Base-by-base conservation (phyloP, 2,113 vertebrate species). In the Macrotus californicus region DNA sequence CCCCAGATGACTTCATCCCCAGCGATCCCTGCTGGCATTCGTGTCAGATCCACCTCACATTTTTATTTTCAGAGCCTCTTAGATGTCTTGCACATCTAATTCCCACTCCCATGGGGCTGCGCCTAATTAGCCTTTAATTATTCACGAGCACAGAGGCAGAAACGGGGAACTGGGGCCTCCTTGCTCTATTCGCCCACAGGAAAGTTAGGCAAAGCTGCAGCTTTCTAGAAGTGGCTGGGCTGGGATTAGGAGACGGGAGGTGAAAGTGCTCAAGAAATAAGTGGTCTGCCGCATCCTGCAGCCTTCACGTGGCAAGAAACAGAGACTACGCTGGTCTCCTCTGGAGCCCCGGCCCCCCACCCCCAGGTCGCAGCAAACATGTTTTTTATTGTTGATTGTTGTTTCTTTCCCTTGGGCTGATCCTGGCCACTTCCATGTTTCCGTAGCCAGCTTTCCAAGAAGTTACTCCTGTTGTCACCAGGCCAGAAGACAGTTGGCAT, bases 81-180 rank as follows among this genome's bases (percentile, higher is more conserved):
- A 13, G 67, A 64, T 52, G 36, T 39, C 69, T 36, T 34, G 24
- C 76, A 26, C 3, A 0, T 81, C 96, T 79, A 88, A 92, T 80
- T 94, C 89, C 54, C 31, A 1, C 0, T 90, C 95, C 92, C 91
- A 0, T 16, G 94, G 85, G 92, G 29, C 67, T 0, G 3, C 36
- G 81, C 64, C 85, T 97, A 92, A 95, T 97, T 94, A 95, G 94
- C 81, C 81, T 95, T 84, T 94, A 95, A 86, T 95, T 90, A 90
- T 90, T 96, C 89, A 93, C 81, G 85, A 94, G 69, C 89, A 89
- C 41, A 79, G 85, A 96, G 92, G 66, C 89, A 87, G 93, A 67
- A 59, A 87, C 3, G 0, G 75, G 31, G 70, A 59, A 61, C 64
- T 14, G 3, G 31, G 73, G 54, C 48, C 66, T 95, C 72, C 39